phyloP scores from a whole-genome alignment of 2,797 vertebrate species.

The Tachyglossus aculeatus region DNA sequence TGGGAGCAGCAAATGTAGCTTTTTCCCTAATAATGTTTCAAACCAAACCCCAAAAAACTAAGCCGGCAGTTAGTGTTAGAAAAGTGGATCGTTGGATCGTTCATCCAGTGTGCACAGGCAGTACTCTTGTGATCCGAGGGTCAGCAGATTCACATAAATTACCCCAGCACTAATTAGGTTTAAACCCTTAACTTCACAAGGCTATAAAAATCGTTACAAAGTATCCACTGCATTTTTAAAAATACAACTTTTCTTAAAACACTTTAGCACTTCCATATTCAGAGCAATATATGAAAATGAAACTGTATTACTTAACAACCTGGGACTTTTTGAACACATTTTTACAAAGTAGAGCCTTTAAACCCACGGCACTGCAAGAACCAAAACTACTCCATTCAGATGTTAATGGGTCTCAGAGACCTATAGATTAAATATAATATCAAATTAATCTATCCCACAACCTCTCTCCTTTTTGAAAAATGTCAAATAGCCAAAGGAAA shows the following conservation, averaged over 20 bases:
- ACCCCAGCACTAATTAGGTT: slow-evolving; percentile 27
- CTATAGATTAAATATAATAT: slow-evolving; percentile 46
- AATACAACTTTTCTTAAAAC: slow-evolving; percentile 51
- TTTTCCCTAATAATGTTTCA: slow-evolving; percentile 1
- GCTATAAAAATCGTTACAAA: slow-evolving; percentile 42
- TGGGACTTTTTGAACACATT: slow-evolving; percentile 38
- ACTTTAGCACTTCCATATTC: slow-evolving; percentile 48
- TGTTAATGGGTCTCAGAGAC: slow-evolving; percentile 45
- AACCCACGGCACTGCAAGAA: slow-evolving; percentile 51
- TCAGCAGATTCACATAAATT: slow-evolving; percentile 38
- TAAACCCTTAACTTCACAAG: slow-evolving; percentile 13
- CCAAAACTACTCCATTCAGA: slow-evolving; percentile 36
- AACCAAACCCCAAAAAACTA: slow-evolving; percentile 30
- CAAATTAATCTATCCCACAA: slow-evolving; percentile 63
- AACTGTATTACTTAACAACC: slow-evolving; percentile 50
- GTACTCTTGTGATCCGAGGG: slow-evolving; percentile 34
- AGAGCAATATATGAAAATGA: slow-evolving; percentile 42
- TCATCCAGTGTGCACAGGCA: slow-evolving; percentile 49
- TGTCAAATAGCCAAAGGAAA: slow-evolving; percentile 48
- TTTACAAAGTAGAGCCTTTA: slow-evolving; percentile 34
- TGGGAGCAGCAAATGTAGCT: no score
- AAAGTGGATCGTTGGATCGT: slow-evolving; percentile 49
- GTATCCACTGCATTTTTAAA: slow-evolving; percentile 39
- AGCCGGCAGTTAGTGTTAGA: slow-evolving; percentile 40
- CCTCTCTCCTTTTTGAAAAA: slow-evolving; percentile 45